Percentiles rank a stretch among this genome's conserved stretches.
phyloP scores from a whole-genome alignment of 2,888 invertebrate species.

The Amphimallon solstitiale region DNA sequence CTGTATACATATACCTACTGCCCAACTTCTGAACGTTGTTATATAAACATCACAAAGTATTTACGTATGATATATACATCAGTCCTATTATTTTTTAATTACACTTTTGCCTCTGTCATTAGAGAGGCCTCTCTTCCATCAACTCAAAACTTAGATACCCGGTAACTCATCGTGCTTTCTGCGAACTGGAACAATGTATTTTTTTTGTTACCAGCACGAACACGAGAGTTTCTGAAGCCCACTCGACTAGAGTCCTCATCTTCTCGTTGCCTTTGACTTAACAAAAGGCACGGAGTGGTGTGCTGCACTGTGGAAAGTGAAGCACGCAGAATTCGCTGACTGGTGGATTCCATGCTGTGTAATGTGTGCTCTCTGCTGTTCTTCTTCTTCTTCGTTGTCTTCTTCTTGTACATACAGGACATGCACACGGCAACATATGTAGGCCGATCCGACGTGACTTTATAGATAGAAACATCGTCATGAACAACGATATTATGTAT shows the following conservation, averaged over 20 bases:
- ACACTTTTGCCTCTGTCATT: neutral
- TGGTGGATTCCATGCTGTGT: constrained; percentile 15
- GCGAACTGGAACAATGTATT: constrained; percentile 8
- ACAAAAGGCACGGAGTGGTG: neutral
- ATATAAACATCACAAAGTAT: no score
- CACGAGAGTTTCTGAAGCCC: constrained; percentile 4
- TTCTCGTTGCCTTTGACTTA: constrained; percentile 15
- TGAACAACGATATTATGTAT: constrained; percentile 3
- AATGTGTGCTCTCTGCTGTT: no score
- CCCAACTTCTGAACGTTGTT: no score
- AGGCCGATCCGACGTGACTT: constrained; percentile 44
- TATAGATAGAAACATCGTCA: constrained; percentile 28
- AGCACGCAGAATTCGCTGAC: constrained; percentile 37
- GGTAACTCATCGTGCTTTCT: neutral
- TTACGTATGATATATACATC: no score
- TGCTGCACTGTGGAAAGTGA: neutral
- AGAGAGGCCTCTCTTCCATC: neutral
- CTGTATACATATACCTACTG: no score
- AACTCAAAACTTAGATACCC: neutral
- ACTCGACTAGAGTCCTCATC: neutral
- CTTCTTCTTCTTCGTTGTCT: no score
- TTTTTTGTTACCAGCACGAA: constrained; percentile 1
- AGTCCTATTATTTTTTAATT: no score
- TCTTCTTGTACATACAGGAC: no score
- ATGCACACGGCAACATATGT: constrained; percentile 55